phyloP scores from a whole-genome alignment of 2,888 invertebrate genomes.

The Drosophila austrosaltans region DNA sequence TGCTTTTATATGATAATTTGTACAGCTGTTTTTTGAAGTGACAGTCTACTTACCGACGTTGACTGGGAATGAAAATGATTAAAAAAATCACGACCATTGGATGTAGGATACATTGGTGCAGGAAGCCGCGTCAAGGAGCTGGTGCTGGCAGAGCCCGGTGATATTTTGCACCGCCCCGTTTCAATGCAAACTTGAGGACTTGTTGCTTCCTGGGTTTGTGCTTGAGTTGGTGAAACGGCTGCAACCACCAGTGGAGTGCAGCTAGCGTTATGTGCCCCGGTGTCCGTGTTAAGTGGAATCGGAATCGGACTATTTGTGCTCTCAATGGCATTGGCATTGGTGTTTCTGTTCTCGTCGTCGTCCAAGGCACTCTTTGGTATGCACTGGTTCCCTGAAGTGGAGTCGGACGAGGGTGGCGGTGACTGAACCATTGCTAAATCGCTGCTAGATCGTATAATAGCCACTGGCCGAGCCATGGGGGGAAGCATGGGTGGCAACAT shows the following conservation, averaged over 20 bases:
- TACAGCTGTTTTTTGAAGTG: too few species aligned
- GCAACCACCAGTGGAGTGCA: constrained; percentile 62
- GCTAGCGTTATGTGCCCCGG: constrained; percentile 26
- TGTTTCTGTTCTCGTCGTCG: constrained; percentile 45
- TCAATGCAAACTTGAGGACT: constrained; percentile 51
- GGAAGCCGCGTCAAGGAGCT: constrained; percentile 81
- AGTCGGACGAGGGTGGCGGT: constrained; percentile 86
- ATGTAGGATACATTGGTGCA: constrained; percentile 84
- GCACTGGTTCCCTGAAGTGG: constrained; percentile 83
- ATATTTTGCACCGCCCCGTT: constrained; percentile 52
- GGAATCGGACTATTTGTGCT: constrained; percentile 56
- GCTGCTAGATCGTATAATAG: constrained; percentile 96
- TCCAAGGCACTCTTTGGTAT: constrained; percentile 48
- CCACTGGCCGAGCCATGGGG: constrained; percentile 97
- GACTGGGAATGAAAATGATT: constrained; percentile 97
- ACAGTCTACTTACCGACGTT: constrained; percentile 84
- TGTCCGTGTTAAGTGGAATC: constrained; percentile 43
- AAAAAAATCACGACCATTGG: constrained; percentile 87
- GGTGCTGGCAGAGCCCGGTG: constrained; percentile 43
- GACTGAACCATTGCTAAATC: constrained; percentile 86
- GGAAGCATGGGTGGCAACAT: constrained; percentile 98
- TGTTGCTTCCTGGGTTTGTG: constrained; percentile 31
- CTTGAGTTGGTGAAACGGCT: constrained; percentile 55
- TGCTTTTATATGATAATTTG: too few species aligned
- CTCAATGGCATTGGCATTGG: constrained; percentile 39